Percentiles rank a stretch among this genome's conserved stretches.
Conservation (phyloP, 2,888 invertebrate genomes). For the Chelonus formosanus region DNA sequence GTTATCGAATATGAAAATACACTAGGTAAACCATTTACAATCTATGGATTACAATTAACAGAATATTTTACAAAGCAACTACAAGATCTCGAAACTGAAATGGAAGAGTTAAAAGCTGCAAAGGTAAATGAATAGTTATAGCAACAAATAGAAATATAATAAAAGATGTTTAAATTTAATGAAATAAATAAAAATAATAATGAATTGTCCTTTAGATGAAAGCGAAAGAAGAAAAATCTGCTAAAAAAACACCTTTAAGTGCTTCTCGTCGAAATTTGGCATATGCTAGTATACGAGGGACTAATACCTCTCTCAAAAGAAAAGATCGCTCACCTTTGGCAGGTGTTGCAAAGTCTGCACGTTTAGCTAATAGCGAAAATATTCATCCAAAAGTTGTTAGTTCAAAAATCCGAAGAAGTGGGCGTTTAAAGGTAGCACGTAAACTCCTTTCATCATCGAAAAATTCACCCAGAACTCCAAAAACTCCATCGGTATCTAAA, state of each 20-base stretch:
- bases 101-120: constrained; percentile 44
- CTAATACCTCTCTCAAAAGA: constrained; percentile 52
- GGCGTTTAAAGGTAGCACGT: constrained; percentile 35
- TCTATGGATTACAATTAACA: constrained; percentile 72
- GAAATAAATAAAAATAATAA: constrained; percentile 62
- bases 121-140: not conserved
- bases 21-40: constrained; percentile 69
- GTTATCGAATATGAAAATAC: constrained; percentile 68
- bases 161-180: constrained; percentile 51
- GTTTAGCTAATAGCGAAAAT: constrained; percentile 46
- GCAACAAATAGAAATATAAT: constrained; percentile 30
- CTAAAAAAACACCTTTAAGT: constrained; percentile 56
- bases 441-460: constrained; percentile 30
- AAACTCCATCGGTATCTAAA: constrained; percentile 23
- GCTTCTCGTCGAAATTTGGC: constrained; percentile 53
- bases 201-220: constrained; percentile 69
- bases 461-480: constrained; percentile 18
- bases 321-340: constrained; percentile 54
- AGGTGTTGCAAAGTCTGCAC: constrained; percentile 45
- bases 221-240: constrained; percentile 57
- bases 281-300: constrained; percentile 46
- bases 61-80: constrained; percentile 69
- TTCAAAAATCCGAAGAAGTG: constrained; percentile 49
- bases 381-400: constrained; percentile 38
- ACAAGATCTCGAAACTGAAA: constrained; percentile 57